A percentile compares a stretch with the other conserved stretches of the same genome.
phyloP scores from a whole-genome alignment of 2,888 invertebrate genomes.

The Monopis laevigella region DNA sequence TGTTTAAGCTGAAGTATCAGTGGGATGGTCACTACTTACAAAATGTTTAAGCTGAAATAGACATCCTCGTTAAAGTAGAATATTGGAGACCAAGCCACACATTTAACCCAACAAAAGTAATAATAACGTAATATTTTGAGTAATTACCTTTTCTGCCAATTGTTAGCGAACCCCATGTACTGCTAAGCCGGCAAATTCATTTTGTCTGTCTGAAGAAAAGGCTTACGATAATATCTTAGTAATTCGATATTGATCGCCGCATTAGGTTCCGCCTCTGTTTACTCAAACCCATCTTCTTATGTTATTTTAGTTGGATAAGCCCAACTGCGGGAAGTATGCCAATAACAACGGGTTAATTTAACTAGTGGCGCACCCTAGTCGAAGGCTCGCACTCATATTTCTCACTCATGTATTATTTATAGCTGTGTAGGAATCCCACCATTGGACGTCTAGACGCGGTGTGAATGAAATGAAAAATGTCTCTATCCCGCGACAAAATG shows the following conservation, averaged over 20 bases:
- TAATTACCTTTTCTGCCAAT: constrained; percentile 6
- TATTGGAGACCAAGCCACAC: too few relatives aligned
- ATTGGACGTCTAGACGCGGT: constrained; percentile 51
- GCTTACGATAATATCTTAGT: constrained; percentile 11
- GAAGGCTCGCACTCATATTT: constrained; percentile 47
- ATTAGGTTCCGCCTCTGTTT: constrained; percentile 22
- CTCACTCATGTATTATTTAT: constrained; percentile 58
- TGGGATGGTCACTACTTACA: too few relatives aligned
- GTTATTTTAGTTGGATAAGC: constrained; percentile 32
- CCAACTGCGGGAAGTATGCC: constrained; percentile 47
- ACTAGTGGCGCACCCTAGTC: constrained; percentile 35
- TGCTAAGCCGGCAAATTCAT: constrained; percentile 6
- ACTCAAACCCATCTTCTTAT: constrained; percentile 22
- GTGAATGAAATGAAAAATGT: constrained; percentile 50
- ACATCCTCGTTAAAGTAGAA: too few relatives aligned
- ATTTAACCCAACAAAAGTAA: constrained; percentile 2
- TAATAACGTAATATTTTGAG: background rate
- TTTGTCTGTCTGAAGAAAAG: constrained; percentile 11
- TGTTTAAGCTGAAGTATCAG: too few relatives aligned
- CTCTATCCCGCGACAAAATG: constrained; percentile 7
- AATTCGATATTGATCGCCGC: constrained; percentile 19
- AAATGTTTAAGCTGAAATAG: too few relatives aligned
- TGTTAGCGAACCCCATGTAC: constrained; percentile 5
- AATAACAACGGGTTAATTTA: constrained; percentile 57
- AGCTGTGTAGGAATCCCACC: constrained; percentile 40